Evolutionary conservation across 2,113 vertebrate genomes (phyloP).

Genomic region (Trogon surrucura): DNA sequence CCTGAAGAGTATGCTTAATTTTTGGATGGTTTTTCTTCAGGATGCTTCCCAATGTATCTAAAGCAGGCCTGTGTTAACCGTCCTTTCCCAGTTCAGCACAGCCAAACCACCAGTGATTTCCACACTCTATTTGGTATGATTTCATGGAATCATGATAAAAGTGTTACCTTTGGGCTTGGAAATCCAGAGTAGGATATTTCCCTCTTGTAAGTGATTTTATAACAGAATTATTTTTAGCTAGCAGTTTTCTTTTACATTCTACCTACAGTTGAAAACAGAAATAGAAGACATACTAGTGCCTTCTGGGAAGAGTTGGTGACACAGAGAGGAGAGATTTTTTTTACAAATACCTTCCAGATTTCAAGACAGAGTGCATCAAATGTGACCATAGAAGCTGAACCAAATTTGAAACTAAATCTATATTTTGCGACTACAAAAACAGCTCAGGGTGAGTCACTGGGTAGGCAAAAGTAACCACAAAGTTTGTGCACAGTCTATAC

Average conservation of each 20-base stretch:
- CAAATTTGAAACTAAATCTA: slow-evolving; percentile 47
- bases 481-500: slow-evolving; percentile 57
- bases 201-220: neutral
- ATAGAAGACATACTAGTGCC: neutral
- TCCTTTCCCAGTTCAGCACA: neutral
- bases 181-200: neutral
- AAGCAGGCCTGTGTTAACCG: neutral
- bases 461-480: slow-evolving; percentile 60
- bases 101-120: neutral
- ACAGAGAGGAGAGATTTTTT: neutral
- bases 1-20: neutral
- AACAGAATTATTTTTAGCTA: neutral
- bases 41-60: neutral
- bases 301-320: neutral
- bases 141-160: neutral
- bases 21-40: neutral
- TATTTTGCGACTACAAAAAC: slow-evolving; percentile 72
- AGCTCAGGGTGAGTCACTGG: slow-evolving; percentile 61
- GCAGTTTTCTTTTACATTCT: neutral
- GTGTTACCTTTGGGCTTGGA: neutral
- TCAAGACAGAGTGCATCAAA: neutral
- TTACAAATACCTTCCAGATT: slow-evolving; percentile 22
- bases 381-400: neutral
- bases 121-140: neutral
- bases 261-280: neutral